Conservation (phyloP, 2,113 vertebrate genomes). For the Bettongia penicillata region DNA sequence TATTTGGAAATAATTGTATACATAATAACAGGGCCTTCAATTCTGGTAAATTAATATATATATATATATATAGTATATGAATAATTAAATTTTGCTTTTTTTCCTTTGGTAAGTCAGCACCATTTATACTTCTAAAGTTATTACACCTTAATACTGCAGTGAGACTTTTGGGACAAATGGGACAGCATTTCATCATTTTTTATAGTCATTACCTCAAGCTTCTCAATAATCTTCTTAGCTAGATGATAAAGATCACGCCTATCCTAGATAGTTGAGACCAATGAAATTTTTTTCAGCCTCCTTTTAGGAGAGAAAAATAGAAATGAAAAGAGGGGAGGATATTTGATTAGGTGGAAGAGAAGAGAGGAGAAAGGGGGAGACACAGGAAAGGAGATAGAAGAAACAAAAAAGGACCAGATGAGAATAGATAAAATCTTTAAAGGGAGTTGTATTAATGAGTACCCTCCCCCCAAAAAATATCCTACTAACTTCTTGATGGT, state of each 20-base stretch:
- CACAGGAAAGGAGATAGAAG: not conserved
- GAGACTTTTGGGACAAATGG: too few relatives aligned
- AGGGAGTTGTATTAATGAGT: not conserved
- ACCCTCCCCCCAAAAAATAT: too few relatives aligned
- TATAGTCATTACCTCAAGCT: too few relatives aligned
- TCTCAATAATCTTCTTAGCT: not conserved
- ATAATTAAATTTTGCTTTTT: not conserved
- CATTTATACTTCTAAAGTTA: not conserved
- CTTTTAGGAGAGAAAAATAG: not conserved
- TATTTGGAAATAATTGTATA: not conserved
- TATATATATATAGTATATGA: not conserved
- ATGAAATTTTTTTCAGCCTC: not conserved
- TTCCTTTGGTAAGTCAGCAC: too few relatives aligned
- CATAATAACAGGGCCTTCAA: not conserved
- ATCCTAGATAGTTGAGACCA: not conserved
- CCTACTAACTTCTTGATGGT: too few relatives aligned
- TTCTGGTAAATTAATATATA: not conserved
- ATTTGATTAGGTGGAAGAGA: not conserved
- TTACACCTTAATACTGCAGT: too few relatives aligned
- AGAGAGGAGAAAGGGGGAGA: not conserved
- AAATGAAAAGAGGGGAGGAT: not conserved
- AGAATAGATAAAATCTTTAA: not conserved
- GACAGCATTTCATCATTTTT: too few relatives aligned
- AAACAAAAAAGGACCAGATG: not conserved
- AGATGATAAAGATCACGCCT: not conserved